A percentile compares a stretch with the other conserved stretches of the same genome.
phyloP scores from a whole-genome alignment of 2,888 invertebrate species.

The Laothoe populi region DNA sequence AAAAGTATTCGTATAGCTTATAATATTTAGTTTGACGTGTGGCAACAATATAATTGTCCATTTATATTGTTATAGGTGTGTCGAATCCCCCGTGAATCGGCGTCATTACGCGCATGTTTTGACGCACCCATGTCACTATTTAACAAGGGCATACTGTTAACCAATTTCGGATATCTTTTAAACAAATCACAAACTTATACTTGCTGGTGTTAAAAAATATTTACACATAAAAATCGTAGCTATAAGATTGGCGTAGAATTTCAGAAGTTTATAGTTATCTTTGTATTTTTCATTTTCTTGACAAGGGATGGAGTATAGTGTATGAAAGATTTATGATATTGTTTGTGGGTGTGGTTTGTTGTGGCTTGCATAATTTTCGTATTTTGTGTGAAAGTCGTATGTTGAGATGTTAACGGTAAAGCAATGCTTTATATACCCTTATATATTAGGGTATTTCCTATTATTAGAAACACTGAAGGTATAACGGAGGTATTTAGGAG shows the following conservation, averaged over 20 bases:
- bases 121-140: conserved; percentile 61
- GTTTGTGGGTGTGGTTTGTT: conserved; percentile 32
- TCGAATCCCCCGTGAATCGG: not conserved
- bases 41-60: not conserved
- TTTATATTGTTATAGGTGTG: not conserved
- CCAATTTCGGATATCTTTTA: conserved; percentile 61
- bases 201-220: not conserved
- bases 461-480: no score
- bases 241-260: not conserved
- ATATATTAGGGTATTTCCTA: no score
- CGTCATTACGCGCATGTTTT: conserved; percentile 27
- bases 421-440: no score
- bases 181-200: conserved; percentile 40
- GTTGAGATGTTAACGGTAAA: no score
- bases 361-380: not conserved
- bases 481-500: no score
- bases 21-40: not conserved
- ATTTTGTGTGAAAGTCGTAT: not conserved
- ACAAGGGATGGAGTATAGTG: conserved; percentile 48
- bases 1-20: not conserved
- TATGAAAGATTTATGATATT: conserved; percentile 40
- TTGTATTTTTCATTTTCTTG: conserved; percentile 43
- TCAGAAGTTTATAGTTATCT: conserved; percentile 22
- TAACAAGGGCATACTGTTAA: conserved; percentile 51
- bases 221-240: not conserved